Conservation (phyloP, 2,888 invertebrate genomes). For the Apoda limacodes region DNA sequence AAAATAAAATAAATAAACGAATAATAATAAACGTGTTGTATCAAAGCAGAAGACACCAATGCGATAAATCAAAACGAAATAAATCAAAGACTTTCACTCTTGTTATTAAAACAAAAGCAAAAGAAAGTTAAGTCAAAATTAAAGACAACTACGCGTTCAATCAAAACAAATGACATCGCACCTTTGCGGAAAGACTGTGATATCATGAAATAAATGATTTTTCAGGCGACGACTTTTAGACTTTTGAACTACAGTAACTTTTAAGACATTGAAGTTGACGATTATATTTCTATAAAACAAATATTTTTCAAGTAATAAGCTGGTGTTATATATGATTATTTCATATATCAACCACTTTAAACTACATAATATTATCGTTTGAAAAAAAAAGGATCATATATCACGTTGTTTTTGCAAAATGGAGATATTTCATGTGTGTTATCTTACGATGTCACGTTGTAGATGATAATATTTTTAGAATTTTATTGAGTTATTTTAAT, state of each 20-base stretch:
- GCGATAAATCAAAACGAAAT: too few relatives aligned
- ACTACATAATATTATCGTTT: conserved; percentile 2
- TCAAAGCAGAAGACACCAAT: too few relatives aligned
- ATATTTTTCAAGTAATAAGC: conserved; percentile 2
- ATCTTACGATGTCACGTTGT: conserved; percentile 1
- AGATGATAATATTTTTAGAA: conserved; percentile 3
- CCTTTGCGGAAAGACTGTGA: conserved; percentile 1
- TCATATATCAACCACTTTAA: background rate
- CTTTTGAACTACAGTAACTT: conserved; percentile 4
- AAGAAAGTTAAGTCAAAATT: too few relatives aligned
- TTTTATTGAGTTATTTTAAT: conserved; percentile 1
- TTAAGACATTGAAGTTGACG: conserved; percentile 3
- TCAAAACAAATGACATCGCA: background rate
- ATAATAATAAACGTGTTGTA: too few relatives aligned
- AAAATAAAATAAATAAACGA: too few relatives aligned
- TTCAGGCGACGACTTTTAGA: conserved; percentile 1
- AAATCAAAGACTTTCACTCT: too few relatives aligned
- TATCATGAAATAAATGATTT: conserved; percentile 2
- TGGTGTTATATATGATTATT: conserved; percentile 1
- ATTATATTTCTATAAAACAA: conserved; percentile 1
- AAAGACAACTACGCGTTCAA: too few relatives aligned
- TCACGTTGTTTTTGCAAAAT: conserved; percentile 2
- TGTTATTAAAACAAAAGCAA: too few relatives aligned
- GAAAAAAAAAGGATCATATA: conserved; percentile 1
- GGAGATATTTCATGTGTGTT: background rate